Base-by-base conservation (phyloP, 2,113 vertebrate species). In the rabbit (Oryctolagus cuniculus) region DNA sequence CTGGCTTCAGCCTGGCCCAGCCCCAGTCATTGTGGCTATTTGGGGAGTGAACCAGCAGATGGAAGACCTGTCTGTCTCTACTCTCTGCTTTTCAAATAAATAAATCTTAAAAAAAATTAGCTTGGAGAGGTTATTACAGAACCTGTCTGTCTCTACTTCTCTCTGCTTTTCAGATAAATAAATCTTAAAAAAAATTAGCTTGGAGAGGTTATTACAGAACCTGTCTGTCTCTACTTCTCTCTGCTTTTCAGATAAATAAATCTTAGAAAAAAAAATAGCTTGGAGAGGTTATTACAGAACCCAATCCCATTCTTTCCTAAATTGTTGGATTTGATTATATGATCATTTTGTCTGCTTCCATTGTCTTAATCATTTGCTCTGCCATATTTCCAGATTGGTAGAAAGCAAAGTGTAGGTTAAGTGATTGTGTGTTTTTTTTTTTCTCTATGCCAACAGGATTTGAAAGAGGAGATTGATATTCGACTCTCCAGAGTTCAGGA, bases 391-490 rank as follows among this genome's bases (percentile, higher is more conserved):
- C 72, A 90, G 22, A 58, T 10, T 67, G 51, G 29, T 66, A 22
- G 69, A 22, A 64, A 93, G 38, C 73, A 81, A 38, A 73, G 6
- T 66, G 25, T 27, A 74, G 55, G 5, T 1, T 67, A 82, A 95
- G 11, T 93, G 12, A 86, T 67, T n/a, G 5, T 83, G 0, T 84
- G 1, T 49, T 9, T 16, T 3, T 9, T 16, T 3, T 89, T 67
- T 74, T 85, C 9, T 91, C 2, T 79, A 0, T 25, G 10, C n/a
- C 24, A 4, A 11, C 81, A 99, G 99, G 99, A 99, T 36, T 96
- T 99, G 88, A 99, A 98, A 97, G 99, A 99, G 44, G 98, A 99
- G 97, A 99, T 99, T 0, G 99, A 99, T 72, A 98, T 98, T 84
- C 98, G 99, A 22, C 98, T 99, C 0, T 98, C 98, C 0, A 98